These are phyloP conservation scores for Hydrotaea diabolus DNA, from an alignment of 2,888 invertebrate genomes.

Conservation along the genomic window DNA sequence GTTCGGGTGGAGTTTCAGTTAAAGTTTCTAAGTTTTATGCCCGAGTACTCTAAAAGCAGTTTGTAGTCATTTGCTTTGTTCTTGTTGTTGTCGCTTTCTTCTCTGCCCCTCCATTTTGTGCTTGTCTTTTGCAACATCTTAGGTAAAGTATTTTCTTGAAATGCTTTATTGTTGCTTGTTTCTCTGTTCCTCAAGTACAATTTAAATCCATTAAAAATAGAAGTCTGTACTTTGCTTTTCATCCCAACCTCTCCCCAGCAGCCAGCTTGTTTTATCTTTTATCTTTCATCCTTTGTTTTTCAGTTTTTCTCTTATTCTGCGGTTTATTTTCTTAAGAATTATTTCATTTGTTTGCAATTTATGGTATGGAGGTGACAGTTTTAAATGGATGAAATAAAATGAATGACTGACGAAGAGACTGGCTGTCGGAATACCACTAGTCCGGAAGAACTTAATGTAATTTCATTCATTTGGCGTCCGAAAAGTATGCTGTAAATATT, in stretches of 20 bases:
- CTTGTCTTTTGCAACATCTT: too few species aligned
- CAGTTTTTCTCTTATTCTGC: neutral
- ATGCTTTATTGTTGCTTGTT: constrained; percentile 9
- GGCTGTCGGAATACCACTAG: neutral
- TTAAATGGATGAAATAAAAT: constrained; percentile 23
- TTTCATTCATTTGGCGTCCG: constrained; percentile 20
- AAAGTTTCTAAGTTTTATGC: neutral
- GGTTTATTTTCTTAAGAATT: constrained; percentile 21
- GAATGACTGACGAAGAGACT: neutral
- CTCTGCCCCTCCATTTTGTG: too few species aligned
- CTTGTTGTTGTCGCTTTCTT: constrained; percentile 1
- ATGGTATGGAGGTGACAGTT: constrained; percentile 26
- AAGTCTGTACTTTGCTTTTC: neutral
- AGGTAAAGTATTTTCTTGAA: constrained; percentile 22
- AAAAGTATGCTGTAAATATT: constrained; percentile 42
- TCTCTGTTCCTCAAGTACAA: constrained; percentile 28
- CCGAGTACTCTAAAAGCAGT: constrained; percentile 44
- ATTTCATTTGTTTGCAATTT: constrained; percentile 22
- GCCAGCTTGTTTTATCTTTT: too few species aligned
- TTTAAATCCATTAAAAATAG: constrained; percentile 45
- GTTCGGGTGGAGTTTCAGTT: neutral
- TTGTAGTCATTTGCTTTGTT: constrained; percentile 22
- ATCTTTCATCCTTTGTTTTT: neutral
- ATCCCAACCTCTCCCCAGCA: too few species aligned
- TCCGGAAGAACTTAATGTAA: constrained; percentile 6